A percentile compares a stretch with the other conserved stretches of the same genome.
These are phyloP conservation scores for Carcinoscorpius rotundicauda DNA, from an alignment of 1,140 invertebrate genomes.

Conservation along the genomic window DNA sequence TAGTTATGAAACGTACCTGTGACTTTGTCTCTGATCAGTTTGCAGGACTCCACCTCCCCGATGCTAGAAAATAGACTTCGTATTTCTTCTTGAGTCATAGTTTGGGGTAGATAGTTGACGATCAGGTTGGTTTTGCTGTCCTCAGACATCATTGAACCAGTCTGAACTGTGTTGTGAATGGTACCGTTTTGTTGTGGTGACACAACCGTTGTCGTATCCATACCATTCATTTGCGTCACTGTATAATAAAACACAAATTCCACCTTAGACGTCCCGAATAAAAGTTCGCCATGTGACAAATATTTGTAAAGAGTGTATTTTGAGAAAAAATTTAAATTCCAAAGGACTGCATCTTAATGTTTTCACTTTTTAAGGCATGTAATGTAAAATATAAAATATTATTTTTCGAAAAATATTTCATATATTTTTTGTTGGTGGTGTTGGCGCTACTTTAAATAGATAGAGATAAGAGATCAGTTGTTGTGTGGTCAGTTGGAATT, in stretches of 20 bases:
- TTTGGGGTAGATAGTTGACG: constrained; percentile 98
- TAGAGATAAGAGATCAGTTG: too few relatives aligned
- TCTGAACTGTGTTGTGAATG: constrained; percentile 33
- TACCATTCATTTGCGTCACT: constrained; percentile 46
- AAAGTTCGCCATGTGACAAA: too few relatives aligned
- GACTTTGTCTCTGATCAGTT: constrained; percentile 94
- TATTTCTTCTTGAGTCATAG: constrained; percentile 98
- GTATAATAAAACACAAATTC: background rate
- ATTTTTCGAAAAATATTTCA: too few relatives aligned
- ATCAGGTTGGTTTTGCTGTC: constrained; percentile 97
- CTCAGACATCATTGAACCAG: constrained; percentile 48
- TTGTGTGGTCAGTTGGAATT: too few relatives aligned
- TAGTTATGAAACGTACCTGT: constrained; percentile 52
- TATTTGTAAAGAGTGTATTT: too few relatives aligned
- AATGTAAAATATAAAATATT: too few relatives aligned
- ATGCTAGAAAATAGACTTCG: constrained; percentile 92
- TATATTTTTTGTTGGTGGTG: too few relatives aligned
- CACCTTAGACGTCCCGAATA: too few relatives aligned
- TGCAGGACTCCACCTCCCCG: constrained; percentile 97
- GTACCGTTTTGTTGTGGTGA: constrained; percentile 38
- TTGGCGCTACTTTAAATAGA: too few relatives aligned
- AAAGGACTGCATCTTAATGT: too few relatives aligned
- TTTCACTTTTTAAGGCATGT: too few relatives aligned
- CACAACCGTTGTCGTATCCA: constrained; percentile 41
- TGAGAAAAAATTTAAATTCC: too few relatives aligned